A percentile compares a stretch with the other conserved stretches of the same genome.
These are phyloP conservation scores for Forbesichthys agassizii DNA, from an alignment of 2,113 vertebrate species.

Conservation along the genomic window DNA sequence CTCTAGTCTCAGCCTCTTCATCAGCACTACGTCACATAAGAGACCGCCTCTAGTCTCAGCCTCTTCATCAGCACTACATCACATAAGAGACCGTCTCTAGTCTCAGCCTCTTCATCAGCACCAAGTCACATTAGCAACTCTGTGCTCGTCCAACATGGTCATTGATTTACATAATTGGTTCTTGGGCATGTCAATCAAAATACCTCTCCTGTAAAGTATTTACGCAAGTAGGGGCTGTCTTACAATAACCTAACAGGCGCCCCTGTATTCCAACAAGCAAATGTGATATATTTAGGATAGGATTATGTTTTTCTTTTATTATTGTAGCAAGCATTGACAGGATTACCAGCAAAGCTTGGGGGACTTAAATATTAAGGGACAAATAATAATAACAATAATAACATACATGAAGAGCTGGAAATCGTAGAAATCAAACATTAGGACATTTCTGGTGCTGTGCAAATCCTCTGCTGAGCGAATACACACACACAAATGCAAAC, in stretches of 20 bases:
- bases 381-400: conserved; percentile 57
- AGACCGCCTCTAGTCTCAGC: no score
- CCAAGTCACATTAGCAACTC: no score
- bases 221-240: no score
- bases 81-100: no score
- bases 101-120: no score
- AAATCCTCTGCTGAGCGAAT: conserved; percentile 68
- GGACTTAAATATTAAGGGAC: conserved; percentile 76
- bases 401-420: conserved; percentile 37
- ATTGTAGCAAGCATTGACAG: conserved; percentile 74
- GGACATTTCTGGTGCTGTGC: conserved; percentile 19
- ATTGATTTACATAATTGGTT: no score
- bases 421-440: conserved; percentile 55
- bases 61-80: no score
- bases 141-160: no score
- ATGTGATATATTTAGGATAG: conserved; percentile 89
- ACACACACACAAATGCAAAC: conserved; percentile 19
- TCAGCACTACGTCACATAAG: no score
- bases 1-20: no score
- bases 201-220: no score
- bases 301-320: conserved; percentile 90
- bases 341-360: conserved; percentile 81
- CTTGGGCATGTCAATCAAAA: no score
- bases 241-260: conserved; percentile 73
- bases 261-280: conserved; percentile 82